A percentile compares a stretch with the other conserved stretches of the same genome.
These are phyloP conservation scores for Pteruthius melanotis DNA, from an alignment of 2,113 vertebrate species.

Conservation along the genomic window DNA sequence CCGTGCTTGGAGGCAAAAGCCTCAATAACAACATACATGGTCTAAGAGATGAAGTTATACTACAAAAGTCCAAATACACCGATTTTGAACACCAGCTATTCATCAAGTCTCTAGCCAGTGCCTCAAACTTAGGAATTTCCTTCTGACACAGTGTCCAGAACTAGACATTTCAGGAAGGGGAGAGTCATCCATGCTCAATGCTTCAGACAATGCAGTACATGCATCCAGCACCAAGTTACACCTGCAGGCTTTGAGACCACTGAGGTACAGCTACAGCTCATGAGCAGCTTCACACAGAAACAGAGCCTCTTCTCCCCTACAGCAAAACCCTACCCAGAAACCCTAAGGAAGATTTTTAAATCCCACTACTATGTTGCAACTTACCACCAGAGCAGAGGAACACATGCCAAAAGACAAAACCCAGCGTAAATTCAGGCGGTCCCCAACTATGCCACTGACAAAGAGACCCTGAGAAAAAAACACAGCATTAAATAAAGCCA, in stretches of 20 bases:
- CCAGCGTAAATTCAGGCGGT: constrained; percentile 89
- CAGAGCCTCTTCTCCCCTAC: background rate
- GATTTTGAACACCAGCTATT: background rate
- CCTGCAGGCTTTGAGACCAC: background rate
- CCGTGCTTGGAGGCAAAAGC: background rate
- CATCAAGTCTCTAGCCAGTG: background rate
- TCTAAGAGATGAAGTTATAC: background rate
- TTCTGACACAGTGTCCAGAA: constrained; percentile 2
- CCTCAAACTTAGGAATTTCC: background rate
- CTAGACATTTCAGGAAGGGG: background rate
- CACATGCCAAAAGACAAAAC: constrained; percentile 93
- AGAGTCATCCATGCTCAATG: background rate
- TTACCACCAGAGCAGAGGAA: constrained; percentile 90
- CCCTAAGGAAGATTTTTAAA: background rate
- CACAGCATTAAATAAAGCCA: background rate
- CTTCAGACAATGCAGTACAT: background rate
- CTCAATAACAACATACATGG: background rate
- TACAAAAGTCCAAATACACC: background rate
- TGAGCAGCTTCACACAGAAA: background rate
- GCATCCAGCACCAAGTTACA: background rate
- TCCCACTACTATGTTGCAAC: background rate
- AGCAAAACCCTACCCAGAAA: background rate
- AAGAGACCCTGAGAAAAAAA: constrained; percentile 85
- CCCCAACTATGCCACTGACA: constrained; percentile 88
- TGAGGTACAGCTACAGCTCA: background rate